Base-by-base conservation (phyloP, 2,888 invertebrate species). In the Protonemura montana region DNA sequence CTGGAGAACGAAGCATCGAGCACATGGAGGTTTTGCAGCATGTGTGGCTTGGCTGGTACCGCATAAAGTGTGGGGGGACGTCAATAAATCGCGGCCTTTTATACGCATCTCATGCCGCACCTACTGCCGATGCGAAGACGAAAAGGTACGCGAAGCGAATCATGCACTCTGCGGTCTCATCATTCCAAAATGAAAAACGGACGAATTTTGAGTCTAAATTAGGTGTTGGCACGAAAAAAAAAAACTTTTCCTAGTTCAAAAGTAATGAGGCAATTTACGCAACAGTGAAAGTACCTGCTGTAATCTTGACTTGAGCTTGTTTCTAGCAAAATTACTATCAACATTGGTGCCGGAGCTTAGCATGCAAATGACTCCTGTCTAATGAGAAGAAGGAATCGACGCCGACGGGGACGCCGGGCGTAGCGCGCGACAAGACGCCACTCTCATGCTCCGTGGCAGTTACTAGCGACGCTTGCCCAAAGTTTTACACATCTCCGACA, bases 331-430 rank as follows among this genome's bases (percentile, higher is more conserved):
- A 41, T 59, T 59, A 59, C 59, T 59, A 59, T 59, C 13, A 59
- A 59, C 59, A 59, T 59, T 59, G 59, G 59, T 21, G 59, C 82
- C 30, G 82, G 21, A 41, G 41, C 35, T 82, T 82, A 82, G 30
- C 30, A 82, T 82, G 82, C 41, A 82, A 82, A 82, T 82, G 30
- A 82, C 82, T 82, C 82, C 13, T 41, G 82, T 82, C 82, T 82
- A 82, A 82, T 82, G 82, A 82, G 82, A 82, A n/a, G 35, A n/a
- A 82, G 82, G 82, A 82, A 41, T 82, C 82, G 82, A 82, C 82
- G 30, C 30, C 35, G 29, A 29, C 81, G 29, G 7, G 42, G 21
- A 2, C 41, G 82, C 82, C 25, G 42, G 25, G 82, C 82, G 41
- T 78, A 78, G 28, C 35, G 25, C 26, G 78, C 78, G 78, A 6